phyloP scores from a whole-genome alignment of 2,888 invertebrate genomes.

The Meghimatium bilineatum region DNA sequence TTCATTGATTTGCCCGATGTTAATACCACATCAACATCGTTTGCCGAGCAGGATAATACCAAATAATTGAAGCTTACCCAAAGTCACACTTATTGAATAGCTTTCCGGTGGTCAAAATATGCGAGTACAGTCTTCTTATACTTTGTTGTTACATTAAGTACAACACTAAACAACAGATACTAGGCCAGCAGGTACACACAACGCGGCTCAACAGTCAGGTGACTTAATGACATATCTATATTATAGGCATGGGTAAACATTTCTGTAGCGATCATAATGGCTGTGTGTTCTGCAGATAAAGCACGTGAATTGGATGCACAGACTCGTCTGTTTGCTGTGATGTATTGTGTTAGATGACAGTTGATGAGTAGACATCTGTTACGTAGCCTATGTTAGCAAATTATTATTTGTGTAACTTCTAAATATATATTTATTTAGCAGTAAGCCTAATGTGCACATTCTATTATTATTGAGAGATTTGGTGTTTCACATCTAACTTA shows the following conservation, averaged over 20 bases:
- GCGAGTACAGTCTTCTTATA: neutral
- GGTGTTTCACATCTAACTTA: too few relatives aligned
- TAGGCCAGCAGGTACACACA: neutral
- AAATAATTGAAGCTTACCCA: neutral
- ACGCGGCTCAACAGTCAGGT: neutral
- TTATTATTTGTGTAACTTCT: too few relatives aligned
- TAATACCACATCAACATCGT: too few relatives aligned
- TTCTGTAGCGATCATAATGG: neutral
- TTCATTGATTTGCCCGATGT: too few relatives aligned
- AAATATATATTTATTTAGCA: too few relatives aligned
- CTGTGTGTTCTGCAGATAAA: neutral
- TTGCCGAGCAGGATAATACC: neutral
- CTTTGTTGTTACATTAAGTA: neutral
- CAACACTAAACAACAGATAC: neutral
- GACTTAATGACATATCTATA: neutral
- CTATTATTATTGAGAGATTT: too few relatives aligned
- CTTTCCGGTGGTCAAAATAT: neutral
- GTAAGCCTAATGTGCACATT: too few relatives aligned
- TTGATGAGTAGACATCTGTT: too few relatives aligned
- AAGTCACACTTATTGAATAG: neutral
- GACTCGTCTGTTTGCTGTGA: neutral
- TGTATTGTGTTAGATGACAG: neutral
- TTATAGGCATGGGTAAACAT: neutral
- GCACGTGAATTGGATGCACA: neutral
- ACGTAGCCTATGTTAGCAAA: too few relatives aligned